These are phyloP conservation scores for Andinoacara biseriatus DNA, from an alignment of 2,113 vertebrate genomes.

Conservation along the genomic window DNA sequence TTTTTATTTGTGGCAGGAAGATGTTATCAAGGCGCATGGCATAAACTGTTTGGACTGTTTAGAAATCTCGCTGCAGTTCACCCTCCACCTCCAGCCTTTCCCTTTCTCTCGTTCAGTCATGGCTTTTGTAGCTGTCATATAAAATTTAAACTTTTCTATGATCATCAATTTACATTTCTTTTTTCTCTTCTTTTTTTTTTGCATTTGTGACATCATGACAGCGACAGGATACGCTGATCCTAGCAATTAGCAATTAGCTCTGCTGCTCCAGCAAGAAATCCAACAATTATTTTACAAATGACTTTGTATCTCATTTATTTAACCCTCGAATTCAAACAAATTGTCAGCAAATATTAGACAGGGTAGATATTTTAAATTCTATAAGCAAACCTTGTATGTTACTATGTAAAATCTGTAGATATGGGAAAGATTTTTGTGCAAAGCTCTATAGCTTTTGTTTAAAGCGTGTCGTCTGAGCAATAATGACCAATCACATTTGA, in stretches of 20 bases:
- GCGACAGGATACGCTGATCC: fast-evolving
- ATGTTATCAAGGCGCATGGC: slow-evolving; percentile 65
- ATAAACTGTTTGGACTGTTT: slow-evolving; percentile 72
- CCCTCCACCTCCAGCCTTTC: slow-evolving; percentile 18
- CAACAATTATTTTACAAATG: not conserved
- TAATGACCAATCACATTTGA: not conserved
- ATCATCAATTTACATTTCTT: not conserved
- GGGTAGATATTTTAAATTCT: not conserved
- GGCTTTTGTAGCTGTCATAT: not conserved
- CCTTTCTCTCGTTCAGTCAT: not conserved
- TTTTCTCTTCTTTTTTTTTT: no score
- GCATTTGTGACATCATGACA: not conserved
- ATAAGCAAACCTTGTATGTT: not conserved
- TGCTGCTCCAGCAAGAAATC: not conserved
- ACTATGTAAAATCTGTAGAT: not conserved
- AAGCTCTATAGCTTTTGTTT: not conserved
- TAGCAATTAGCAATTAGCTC: not conserved
- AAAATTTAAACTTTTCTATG: slow-evolving; percentile 3
- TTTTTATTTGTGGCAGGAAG: slow-evolving; percentile 75
- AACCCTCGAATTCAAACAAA: no score
- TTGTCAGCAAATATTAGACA: not conserved
- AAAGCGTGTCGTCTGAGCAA: not conserved
- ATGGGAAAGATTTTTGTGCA: not conserved
- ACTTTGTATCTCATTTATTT: no score
- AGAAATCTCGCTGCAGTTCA: slow-evolving; percentile 41